These are phyloP conservation scores for Gymnodraco acuticeps DNA, from an alignment of 2,797 vertebrate genomes.

Conservation along the genomic window DNA sequence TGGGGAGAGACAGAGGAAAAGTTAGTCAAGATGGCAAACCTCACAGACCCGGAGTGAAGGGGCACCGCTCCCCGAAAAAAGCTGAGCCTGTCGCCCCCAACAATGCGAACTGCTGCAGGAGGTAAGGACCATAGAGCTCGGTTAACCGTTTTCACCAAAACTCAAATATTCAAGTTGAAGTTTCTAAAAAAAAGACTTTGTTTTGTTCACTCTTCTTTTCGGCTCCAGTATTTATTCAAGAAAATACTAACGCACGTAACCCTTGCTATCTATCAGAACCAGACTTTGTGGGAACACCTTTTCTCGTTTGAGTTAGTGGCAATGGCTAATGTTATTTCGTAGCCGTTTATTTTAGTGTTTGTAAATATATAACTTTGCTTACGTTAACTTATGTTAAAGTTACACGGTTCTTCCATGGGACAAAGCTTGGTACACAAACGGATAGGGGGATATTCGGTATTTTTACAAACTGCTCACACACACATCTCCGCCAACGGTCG, in stretches of 20 bases:
- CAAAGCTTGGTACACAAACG: neutral
- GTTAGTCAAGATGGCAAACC: constrained; percentile 86
- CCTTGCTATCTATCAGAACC: rapidly evolving
- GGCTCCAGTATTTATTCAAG: constrained; percentile 4
- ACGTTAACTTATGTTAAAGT: constrained; percentile 12
- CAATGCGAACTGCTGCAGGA: constrained; percentile 70
- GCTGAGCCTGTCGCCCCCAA: constrained; percentile 50
- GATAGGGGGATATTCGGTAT: neutral
- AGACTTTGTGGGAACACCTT: neutral
- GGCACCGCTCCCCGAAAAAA: constrained; percentile 72
- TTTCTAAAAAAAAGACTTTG: constrained; percentile 23
- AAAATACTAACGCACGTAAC: neutral
- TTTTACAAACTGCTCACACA: constrained; percentile 5
- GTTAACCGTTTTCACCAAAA: neutral
- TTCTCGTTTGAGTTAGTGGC: neutral
- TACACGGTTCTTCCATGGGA: neutral
- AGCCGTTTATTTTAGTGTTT: neutral
- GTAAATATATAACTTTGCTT: neutral
- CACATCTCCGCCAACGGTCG: constrained; percentile 7
- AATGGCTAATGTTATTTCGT: neutral
- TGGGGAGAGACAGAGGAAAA: constrained; percentile 74
- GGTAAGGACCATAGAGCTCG: constrained; percentile 64
- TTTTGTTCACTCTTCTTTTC: constrained; percentile 5
- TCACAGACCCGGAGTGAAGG: constrained; percentile 81
- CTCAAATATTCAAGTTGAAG: constrained; percentile 20